phyloP scores from a whole-genome alignment of 2,113 vertebrate genomes.

The Trinectes maculatus region DNA sequence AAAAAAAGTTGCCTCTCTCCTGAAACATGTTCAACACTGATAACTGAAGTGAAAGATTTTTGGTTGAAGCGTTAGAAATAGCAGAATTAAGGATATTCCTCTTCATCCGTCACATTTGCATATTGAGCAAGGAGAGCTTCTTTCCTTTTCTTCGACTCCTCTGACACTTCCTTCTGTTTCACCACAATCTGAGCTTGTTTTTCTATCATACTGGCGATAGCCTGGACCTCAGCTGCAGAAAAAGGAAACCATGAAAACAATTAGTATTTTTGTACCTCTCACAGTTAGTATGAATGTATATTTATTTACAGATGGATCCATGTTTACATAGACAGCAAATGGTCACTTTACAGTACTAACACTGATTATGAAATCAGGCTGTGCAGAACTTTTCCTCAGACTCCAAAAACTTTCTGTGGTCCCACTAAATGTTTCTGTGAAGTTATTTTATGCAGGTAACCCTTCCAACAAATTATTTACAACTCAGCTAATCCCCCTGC shows the following conservation, averaged over 20 bases:
- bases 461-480: too few species aligned
- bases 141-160: constrained; percentile 89
- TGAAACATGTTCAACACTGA: not conserved
- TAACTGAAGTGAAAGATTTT: not conserved
- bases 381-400: too few species aligned
- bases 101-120: constrained; percentile 91
- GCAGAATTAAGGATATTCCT: constrained; percentile 93
- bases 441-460: too few species aligned
- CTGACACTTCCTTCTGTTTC: constrained; percentile 88
- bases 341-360: too few species aligned
- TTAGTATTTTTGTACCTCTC: too few species aligned
- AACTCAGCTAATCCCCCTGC: too few species aligned
- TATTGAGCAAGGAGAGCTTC: constrained; percentile 95
- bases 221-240: constrained; percentile 88
- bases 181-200: constrained; percentile 97
- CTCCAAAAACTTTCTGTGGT: too few species aligned
- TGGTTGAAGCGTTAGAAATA: not conserved
- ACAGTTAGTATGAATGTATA: too few species aligned
- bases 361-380: too few species aligned
- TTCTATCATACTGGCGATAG: constrained; percentile 94
- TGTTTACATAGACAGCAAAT: too few species aligned
- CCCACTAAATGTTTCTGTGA: too few species aligned
- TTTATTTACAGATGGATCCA: too few species aligned
- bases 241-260: not conserved
- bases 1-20: not conserved